Evolutionary conservation across 2,113 vertebrate species (phyloP).

Genomic region (Hydrochoerus hydrochaeris): DNA sequence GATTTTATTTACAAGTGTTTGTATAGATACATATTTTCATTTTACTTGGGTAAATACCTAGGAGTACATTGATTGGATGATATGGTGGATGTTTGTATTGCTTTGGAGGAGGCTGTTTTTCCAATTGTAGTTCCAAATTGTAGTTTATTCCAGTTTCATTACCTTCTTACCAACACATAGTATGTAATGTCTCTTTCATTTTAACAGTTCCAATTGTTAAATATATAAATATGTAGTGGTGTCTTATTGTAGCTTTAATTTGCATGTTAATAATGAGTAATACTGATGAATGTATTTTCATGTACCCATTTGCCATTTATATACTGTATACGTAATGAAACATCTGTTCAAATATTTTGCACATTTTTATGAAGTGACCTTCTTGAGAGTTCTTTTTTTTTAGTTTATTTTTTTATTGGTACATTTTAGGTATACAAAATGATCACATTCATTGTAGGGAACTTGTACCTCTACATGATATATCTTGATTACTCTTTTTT

Average conservation of each 20-base stretch:
- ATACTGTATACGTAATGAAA: not conserved
- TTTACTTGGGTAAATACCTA: not conserved
- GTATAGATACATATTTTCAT: not conserved
- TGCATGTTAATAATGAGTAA: not conserved
- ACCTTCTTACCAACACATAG: not conserved
- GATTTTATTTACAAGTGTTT: not conserved
- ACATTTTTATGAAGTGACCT: not conserved
- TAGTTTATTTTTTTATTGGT: too few species aligned
- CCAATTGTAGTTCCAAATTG: too few species aligned
- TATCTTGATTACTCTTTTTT: too few species aligned
- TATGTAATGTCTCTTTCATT: not conserved
- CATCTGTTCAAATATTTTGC: not conserved
- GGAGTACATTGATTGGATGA: not conserved
- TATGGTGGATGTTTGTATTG: not conserved
- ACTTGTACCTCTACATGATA: too few species aligned
- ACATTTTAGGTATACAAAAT: too few species aligned
- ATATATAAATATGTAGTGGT: not conserved
- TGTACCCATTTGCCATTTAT: too few species aligned
- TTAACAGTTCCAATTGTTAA: not conserved
- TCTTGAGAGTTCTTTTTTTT: not conserved
- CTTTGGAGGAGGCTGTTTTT: not conserved
- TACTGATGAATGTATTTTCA: not conserved
- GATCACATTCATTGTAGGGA: too few species aligned
- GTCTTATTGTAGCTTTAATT: not conserved
- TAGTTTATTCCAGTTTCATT: not conserved